Evolutionary conservation across 1,140 invertebrate species (phyloP), one percentile per base, ranked within the genome.

Genomic region (Augochlora pura): DNA sequence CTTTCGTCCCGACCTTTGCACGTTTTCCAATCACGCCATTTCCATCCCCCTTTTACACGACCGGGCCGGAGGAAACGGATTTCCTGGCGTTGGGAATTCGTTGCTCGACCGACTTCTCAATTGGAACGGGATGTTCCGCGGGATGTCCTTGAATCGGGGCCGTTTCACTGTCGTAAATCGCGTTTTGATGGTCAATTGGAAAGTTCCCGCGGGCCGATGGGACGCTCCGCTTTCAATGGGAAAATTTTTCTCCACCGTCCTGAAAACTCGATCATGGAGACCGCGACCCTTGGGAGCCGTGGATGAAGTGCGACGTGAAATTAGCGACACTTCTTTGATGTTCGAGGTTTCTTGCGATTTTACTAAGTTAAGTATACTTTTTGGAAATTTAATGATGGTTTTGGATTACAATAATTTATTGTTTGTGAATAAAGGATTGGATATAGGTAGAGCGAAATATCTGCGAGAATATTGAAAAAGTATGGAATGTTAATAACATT

Each of bases 21-120:
- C 90, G 88, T 91, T 92, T 92, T 92, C 89, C 91, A 91, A 93
- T 92, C 90, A 90, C 86, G 86, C 83, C 86, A 80, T 86, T 88
- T 86, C 82, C 84, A 87, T 86, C 68, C 67, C 63, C 85, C 10
- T 85, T 64, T 62, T 12, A 4, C 66, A 68, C 57, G 67, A 66
- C 62, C 46, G 39, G 39, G 39, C 52, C 68, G 72, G 80, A 76
- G 84, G 85, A 87, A 86, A 86, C 82, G 76, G 72, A 88, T 88
- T 88, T 86, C 81, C 81, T 83, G 73, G 77, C 76, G 81, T 71
- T 79, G 67, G 23, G 54, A 85, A 84, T 80, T 87, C 72, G 70
- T 80, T 80, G 62, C 9, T 23, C 60, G 63, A 42, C 65, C 80
- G 52, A 38, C 60, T 27, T 42, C 27, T 52, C 59, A 80, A 66